Evolutionary conservation across 2,797 vertebrate genomes (phyloP), one percentile per base, ranked within the genome.

Genomic region (Phyllotis vaccarum): DNA sequence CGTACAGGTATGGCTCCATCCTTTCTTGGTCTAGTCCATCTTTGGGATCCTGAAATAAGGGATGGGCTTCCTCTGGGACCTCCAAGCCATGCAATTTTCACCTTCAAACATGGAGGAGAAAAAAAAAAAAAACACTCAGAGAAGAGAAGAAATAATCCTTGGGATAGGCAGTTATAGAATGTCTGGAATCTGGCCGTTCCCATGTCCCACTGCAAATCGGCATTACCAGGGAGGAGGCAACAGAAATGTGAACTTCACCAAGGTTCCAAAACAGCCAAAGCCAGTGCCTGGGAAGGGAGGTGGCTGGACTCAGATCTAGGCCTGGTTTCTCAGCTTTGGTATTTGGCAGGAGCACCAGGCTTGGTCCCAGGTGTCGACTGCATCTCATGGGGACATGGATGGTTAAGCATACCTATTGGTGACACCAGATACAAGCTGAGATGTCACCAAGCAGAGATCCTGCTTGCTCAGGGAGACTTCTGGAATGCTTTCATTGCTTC

Each of bases 1-100:
- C 0, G 97, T 98, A 58, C 92, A 97, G 95, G 97, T 98, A 89
- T 89, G 93, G 82, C 52, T n/a, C 58, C 40, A 58, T 22, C 16
- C 54, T 37, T 34, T 9, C 46, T 11, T 19, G 58, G 46, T 14
- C 86, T 66, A 6, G 46, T 29, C 2, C 11, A 9, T 46, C 34
- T 22, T 66, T 52, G 52, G 72, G 37, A 10, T 12, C 72, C 6
- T 72, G 6, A 62, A 75, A 34, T 17, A 17, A 29, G 22, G 40
- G 17, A n/a, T 52, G 56, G 34, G 46, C 70, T 95, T 89, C 72
- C 60, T 90, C 56, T 43, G 34, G 12, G 60, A 31, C 0, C 2
- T 40, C n/a, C 40, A n/a, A n/a, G 58, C 21, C 60, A 66, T 9
- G 5, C 10, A 62, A 6, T 10, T 43, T 87, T 70, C 37, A 40